These are phyloP conservation scores for Pogonocichla stellata DNA, from an alignment of 2,113 vertebrate species.

Conservation along the genomic window DNA sequence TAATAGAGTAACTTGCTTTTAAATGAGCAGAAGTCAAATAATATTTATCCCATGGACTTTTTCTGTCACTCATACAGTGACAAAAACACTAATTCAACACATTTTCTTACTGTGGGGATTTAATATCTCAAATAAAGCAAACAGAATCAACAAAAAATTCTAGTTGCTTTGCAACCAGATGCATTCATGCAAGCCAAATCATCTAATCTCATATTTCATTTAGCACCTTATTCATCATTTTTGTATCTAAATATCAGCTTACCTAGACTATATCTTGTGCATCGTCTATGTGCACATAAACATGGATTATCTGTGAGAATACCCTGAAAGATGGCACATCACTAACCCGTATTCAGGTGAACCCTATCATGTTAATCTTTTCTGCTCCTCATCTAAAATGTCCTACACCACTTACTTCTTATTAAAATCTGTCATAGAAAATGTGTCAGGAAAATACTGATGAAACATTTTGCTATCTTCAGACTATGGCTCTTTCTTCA, in stretches of 20 bases:
- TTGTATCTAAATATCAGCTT: neutral
- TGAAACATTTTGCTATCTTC: neutral
- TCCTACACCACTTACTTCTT: neutral
- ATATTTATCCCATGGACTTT: neutral
- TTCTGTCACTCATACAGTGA: neutral
- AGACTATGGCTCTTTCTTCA: neutral
- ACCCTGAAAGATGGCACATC: neutral
- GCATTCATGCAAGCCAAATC: neutral
- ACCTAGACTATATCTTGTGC: neutral
- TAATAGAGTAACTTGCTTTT: neutral
- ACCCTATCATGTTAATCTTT: neutral
- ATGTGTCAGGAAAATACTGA: neutral
- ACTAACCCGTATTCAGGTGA: neutral
- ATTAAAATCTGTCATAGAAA: neutral
- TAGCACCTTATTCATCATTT: neutral
- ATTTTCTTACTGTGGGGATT: neutral
- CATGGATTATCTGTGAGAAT: neutral
- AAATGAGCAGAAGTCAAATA: neutral
- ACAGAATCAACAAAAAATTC: neutral
- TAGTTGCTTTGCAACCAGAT: neutral
- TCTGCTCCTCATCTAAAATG: neutral
- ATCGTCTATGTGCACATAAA: neutral
- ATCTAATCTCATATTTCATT: neutral
- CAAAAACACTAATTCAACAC: neutral
- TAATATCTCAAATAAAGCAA: neutral